Percentiles rank a stretch among this genome's conserved stretches.
Conservation (phyloP, 2,113 vertebrate genomes). For the Phylloscopus trochiloides region DNA sequence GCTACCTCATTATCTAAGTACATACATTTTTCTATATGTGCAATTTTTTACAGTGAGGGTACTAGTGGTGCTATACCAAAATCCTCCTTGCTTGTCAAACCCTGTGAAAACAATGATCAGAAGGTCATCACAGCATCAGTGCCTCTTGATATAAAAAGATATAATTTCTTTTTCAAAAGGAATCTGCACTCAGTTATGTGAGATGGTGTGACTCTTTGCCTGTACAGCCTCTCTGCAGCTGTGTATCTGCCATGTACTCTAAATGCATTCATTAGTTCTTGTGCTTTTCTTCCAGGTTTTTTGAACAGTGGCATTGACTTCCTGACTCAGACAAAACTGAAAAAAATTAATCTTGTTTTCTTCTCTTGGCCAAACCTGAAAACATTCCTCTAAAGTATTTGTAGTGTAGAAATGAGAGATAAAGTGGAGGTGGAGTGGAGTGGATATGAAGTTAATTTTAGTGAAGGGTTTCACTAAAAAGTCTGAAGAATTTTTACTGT, state of each 20-base stretch:
- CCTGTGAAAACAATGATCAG: background rate
- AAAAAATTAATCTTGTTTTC: background rate
- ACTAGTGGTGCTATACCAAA: background rate
- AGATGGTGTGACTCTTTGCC: background rate
- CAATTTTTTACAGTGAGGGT: background rate
- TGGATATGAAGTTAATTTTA: background rate
- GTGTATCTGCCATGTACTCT: background rate
- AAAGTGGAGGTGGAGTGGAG: background rate
- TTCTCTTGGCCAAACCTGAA: background rate
- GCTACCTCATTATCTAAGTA: background rate
- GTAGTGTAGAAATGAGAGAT: background rate
- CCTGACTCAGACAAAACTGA: background rate
- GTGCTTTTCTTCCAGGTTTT: background rate
- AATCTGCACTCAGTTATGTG: background rate
- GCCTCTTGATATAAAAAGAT: background rate
- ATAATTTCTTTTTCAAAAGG: background rate
- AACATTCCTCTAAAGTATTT: background rate
- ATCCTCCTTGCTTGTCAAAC: background rate
- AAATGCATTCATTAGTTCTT: background rate
- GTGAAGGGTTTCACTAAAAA: background rate
- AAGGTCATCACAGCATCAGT: background rate
- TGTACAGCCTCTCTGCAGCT: background rate
- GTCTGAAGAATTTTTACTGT: background rate
- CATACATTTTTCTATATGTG: background rate
- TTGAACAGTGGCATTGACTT: background rate